Conservation (phyloP, 2,797 vertebrate species). For the Megaceryle alcyon region DNA sequence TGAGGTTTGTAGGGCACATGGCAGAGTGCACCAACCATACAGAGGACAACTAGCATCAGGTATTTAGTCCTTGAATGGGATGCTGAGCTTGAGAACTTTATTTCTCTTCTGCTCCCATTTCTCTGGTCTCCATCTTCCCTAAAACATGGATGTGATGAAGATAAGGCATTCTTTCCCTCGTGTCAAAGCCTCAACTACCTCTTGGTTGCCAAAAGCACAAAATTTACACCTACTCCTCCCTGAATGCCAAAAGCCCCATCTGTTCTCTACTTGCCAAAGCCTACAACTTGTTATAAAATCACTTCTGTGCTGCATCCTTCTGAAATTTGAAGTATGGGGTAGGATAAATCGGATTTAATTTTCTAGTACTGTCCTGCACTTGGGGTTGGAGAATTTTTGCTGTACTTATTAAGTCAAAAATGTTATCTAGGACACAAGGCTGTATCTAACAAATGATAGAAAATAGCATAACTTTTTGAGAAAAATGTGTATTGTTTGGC, state of each 20-base stretch:
- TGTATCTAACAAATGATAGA: not conserved
- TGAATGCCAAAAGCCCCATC: conserved; percentile 67
- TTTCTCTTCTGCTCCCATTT: not conserved
- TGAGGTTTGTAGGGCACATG: not conserved
- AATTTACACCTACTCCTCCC: conserved; percentile 63
- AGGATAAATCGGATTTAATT: conserved; percentile 17
- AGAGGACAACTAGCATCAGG: not conserved
- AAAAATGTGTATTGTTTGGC: not conserved
- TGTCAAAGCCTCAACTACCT: conserved; percentile 65
- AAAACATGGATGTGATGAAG: conserved; percentile 20
- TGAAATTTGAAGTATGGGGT: conserved; percentile 14
- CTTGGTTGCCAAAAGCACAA: conserved; percentile 64
- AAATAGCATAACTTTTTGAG: not conserved
- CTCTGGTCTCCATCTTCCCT: not conserved
- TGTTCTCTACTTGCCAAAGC: conserved; percentile 58
- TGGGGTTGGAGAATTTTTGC: not conserved
- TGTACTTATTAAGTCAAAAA: not conserved
- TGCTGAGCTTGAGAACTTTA: not conserved
- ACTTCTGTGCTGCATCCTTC: conserved; percentile 24
- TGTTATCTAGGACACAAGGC: not conserved
- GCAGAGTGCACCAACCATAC: not conserved
- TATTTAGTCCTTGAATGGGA: not conserved
- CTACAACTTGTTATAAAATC: conserved; percentile 63
- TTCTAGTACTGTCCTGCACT: not conserved
- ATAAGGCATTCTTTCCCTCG: conserved; percentile 15